Base-by-base conservation (phyloP, 2,797 vertebrate genomes). In the Furcifer pardalis region DNA sequence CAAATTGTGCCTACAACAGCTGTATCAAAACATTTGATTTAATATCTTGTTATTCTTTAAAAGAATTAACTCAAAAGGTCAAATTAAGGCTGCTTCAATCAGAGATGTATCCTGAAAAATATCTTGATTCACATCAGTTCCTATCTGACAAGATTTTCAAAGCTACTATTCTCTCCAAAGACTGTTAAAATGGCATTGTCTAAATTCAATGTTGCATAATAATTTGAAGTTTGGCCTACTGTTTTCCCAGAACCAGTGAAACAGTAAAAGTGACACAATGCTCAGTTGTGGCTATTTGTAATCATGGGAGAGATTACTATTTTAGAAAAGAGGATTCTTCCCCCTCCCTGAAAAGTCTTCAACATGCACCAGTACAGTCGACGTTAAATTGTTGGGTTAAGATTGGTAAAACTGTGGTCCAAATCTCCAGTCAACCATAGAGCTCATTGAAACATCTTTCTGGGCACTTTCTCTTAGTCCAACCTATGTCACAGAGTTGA, bases 21-120 rank as follows among this genome's bases (percentile, higher is more conserved):
- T 90, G 84, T 74, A 79, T 66, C 76, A 93, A 90, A 91, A 92
- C 88, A 82, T 30, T 77, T 79, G 77, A 84, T 92, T 88, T 92
- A 88, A 90, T 92, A 91, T 94, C 85, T 92, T 74, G 88, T 89
- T 89, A 91, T 92, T 86, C 85, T 91, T 87, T 87, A 86, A 79
- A 89, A 93, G 87, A 92, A 93, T 93, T 91, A 91, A 90, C 84
- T 86, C 87, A 88, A 87, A 90, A 79, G 80, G 82, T 93, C 89
- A 89, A 84, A 88, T 82, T 86, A 84, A 1, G 0, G 71, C 77
- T 89, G 83, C 87, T 92, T 87, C 87, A 89, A 32, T 92, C 86
- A 89, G 87, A 89, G 68, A 77, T 65, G 59, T 63, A 79, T 87
- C 86, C 88, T 59, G 90, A 88, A 90, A 86, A 59, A 82, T 90